phyloP scores from a whole-genome alignment of 2,888 invertebrate species.

The Seira ritae region DNA sequence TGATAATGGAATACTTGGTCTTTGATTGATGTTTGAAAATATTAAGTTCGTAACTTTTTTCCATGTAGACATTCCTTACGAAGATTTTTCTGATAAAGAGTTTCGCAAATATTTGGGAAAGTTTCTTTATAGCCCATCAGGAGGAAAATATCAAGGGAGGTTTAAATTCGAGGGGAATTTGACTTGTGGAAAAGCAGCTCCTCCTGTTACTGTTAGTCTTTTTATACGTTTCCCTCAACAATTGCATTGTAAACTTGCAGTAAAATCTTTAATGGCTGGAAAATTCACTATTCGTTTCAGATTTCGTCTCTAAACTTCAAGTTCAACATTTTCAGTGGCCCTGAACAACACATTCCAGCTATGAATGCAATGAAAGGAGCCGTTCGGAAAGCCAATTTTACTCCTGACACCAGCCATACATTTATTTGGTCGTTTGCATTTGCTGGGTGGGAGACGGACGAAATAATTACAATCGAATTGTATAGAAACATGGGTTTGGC shows the following conservation, averaged over 20 bases:
- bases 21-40: not conserved
- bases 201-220: slow-evolving; percentile 78
- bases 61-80: slow-evolving; percentile 73
- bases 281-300: slow-evolving; percentile 75
- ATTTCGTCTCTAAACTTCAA: slow-evolving; percentile 81
- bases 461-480: slow-evolving; percentile 85
- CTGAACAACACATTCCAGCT: slow-evolving; percentile 83
- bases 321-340: slow-evolving; percentile 78
- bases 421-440: slow-evolving; percentile 85
- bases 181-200: slow-evolving; percentile 80
- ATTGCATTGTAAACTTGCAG: no score
- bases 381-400: slow-evolving; percentile 79
- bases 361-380: slow-evolving; percentile 82
- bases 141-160: slow-evolving; percentile 83
- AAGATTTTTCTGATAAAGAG: slow-evolving; percentile 77
- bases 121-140: slow-evolving; percentile 83
- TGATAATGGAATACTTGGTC: no score
- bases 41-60: not conserved
- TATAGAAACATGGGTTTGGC: slow-evolving; percentile 86
- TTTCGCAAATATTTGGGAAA: slow-evolving; percentile 82
- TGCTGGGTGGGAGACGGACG: slow-evolving; percentile 87
- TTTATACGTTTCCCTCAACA: not conserved
- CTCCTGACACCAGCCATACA: slow-evolving; percentile 80
- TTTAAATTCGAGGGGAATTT: slow-evolving; percentile 81
- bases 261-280: no score